These are phyloP conservation scores for Sparus aurata DNA, from an alignment of 2,797 vertebrate genomes.

Conservation along the genomic window DNA sequence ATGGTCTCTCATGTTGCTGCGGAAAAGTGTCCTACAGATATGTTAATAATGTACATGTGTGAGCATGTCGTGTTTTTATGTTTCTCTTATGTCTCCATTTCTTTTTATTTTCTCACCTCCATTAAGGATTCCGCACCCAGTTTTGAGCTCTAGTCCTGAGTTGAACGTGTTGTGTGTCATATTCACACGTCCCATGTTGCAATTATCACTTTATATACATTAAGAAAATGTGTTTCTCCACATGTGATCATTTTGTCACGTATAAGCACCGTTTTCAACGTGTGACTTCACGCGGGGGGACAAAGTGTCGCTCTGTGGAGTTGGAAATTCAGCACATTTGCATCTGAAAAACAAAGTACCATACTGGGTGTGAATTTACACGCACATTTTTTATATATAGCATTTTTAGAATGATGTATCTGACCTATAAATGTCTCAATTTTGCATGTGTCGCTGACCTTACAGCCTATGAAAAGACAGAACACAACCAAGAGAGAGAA, in stretches of 20 bases:
- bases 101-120: too few species aligned
- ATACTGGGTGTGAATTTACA: neutral
- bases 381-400: neutral
- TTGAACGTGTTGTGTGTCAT: neutral
- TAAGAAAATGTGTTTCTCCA: neutral
- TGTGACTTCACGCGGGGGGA: neutral
- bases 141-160: too few species aligned
- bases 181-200: neutral
- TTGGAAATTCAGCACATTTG: neutral
- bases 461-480: slow-evolving; percentile 9
- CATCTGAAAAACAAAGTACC: neutral
- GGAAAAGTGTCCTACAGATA: slow-evolving; percentile 1
- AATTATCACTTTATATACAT: neutral
- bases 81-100: neutral
- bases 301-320: neutral
- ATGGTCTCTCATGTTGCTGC: neutral
- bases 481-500: slow-evolving; percentile 1
- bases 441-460: neutral
- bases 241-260: neutral
- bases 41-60: slow-evolving; percentile 3
- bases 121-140: too few species aligned
- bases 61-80: neutral
- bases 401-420: neutral
- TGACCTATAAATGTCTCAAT: slow-evolving; percentile 10
- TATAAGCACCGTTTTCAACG: neutral